These are phyloP conservation scores for Wasmannia auropunctata DNA, from an alignment of 1,140 invertebrate genomes.

Conservation along the genomic window DNA sequence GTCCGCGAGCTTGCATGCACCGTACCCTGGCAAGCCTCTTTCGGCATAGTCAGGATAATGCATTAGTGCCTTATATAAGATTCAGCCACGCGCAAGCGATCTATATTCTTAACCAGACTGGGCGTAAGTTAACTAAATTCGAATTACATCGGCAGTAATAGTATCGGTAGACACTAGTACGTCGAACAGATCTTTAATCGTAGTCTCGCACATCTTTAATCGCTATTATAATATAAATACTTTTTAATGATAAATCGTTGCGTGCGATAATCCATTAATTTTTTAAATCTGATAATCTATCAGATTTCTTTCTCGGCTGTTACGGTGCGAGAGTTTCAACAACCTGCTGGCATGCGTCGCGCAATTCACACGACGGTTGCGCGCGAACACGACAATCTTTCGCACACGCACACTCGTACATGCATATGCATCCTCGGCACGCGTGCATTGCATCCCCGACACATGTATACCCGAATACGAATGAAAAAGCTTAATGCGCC, in stretches of 20 bases:
- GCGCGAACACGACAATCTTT: conserved; percentile 36
- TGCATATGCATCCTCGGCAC: conserved; percentile 38
- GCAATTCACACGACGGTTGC: conserved; percentile 32
- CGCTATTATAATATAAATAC: neutral
- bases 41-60: conserved; percentile 74
- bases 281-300: conserved; percentile 60
- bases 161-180: neutral
- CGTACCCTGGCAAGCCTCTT: conserved; percentile 66
- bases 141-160: neutral
- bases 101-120: conserved; percentile 44
- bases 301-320: neutral
- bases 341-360: conserved; percentile 63
- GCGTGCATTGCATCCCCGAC: conserved; percentile 51
- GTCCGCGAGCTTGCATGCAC: conserved; percentile 75
- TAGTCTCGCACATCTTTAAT: neutral
- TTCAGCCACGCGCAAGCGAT: conserved; percentile 67
- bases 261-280: conserved; percentile 32
- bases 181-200: neutral
- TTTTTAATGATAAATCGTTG: neutral
- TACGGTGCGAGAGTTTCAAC: conserved; percentile 4
- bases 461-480: conserved; percentile 72
- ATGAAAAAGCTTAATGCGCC: conserved; percentile 85
- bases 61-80: conserved; percentile 78
- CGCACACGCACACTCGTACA: conserved; percentile 10
- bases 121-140: conserved; percentile 24